Evolutionary conservation across 2,113 vertebrate species (phyloP).

Genomic region (Nothoprocta perdicaria): DNA sequence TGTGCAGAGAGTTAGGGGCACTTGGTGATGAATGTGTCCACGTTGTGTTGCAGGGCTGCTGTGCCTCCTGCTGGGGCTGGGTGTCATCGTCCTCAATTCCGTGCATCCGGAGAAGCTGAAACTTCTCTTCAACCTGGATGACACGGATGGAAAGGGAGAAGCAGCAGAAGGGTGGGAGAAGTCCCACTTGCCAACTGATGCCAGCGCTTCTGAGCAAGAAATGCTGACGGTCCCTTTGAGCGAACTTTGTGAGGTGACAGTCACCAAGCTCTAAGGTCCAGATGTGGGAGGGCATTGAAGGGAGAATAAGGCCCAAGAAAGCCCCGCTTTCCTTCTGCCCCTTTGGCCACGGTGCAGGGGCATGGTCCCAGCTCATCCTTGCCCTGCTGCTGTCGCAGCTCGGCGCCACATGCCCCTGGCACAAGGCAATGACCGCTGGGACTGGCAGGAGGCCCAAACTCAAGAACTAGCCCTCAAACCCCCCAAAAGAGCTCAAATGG

Average conservation of each 20-base stretch:
- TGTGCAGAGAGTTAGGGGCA: neutral
- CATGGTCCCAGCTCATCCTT: neutral
- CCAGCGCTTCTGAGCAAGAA: neutral
- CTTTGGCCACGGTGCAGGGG: neutral
- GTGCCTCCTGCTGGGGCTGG: slow-evolving; percentile 81
- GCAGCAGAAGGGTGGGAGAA: neutral
- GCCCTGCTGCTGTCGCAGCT: neutral
- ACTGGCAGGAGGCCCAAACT: neutral
- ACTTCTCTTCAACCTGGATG: slow-evolving; percentile 81
- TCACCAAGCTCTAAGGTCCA: neutral
- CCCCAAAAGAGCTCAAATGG: neutral
- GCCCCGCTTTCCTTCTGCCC: neutral
- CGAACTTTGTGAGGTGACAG: neutral
- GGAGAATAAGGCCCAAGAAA: neutral
- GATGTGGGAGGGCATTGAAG: neutral
- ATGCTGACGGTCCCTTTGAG: neutral
- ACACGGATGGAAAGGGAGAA: slow-evolving; percentile 49
- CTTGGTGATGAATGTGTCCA: fast-evolving
- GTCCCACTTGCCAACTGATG: neutral
- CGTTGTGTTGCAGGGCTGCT: slow-evolving; percentile 77
- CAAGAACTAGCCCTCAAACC: fast-evolving
- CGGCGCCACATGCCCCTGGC: neutral
- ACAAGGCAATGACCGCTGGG: neutral
- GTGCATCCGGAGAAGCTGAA: slow-evolving; percentile 82
- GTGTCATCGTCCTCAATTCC: slow-evolving; percentile 74